Conservation (phyloP, 2,888 invertebrate genomes). For the Andrena hattorfiana region DNA sequence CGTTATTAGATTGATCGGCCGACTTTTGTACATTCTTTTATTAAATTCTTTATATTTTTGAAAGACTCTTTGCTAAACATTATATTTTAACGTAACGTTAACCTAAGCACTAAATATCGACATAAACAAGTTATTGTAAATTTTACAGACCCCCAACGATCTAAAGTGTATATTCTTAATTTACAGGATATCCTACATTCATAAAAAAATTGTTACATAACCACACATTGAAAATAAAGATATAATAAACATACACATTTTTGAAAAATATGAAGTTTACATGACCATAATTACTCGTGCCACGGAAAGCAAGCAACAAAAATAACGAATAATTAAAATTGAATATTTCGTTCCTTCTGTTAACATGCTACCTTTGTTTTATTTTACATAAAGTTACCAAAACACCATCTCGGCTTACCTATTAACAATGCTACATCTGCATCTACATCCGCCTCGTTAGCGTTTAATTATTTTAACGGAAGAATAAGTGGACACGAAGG, state of each 20-base stretch:
- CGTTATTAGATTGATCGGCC: too few relatives aligned
- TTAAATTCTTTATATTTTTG: too few relatives aligned
- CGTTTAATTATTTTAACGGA: constrained; percentile 72
- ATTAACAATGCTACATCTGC: constrained; percentile 52
- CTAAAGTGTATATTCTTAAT: too few relatives aligned
- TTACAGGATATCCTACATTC: too few relatives aligned
- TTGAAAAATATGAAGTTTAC: too few relatives aligned
- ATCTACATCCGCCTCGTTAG: constrained; percentile 59
- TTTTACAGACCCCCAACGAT: too few relatives aligned
- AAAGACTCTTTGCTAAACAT: too few relatives aligned
- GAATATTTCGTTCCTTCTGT: neutral
- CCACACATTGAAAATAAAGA: neutral
- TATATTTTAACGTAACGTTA: too few relatives aligned
- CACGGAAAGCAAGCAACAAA: neutral
- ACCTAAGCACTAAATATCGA: too few relatives aligned
- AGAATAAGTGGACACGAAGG: constrained; percentile 58
- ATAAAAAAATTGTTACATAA: too few relatives aligned
- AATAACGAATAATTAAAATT: neutral
- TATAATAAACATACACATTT: neutral
- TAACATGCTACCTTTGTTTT: constrained; percentile 1
- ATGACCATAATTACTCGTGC: neutral
- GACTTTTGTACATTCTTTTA: too few relatives aligned
- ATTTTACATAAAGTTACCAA: neutral
- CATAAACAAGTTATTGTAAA: too few relatives aligned
- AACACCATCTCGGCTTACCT: constrained; percentile 33